Base-by-base conservation (phyloP, 2,797 vertebrate species). In the Vipera latastei region DNA sequence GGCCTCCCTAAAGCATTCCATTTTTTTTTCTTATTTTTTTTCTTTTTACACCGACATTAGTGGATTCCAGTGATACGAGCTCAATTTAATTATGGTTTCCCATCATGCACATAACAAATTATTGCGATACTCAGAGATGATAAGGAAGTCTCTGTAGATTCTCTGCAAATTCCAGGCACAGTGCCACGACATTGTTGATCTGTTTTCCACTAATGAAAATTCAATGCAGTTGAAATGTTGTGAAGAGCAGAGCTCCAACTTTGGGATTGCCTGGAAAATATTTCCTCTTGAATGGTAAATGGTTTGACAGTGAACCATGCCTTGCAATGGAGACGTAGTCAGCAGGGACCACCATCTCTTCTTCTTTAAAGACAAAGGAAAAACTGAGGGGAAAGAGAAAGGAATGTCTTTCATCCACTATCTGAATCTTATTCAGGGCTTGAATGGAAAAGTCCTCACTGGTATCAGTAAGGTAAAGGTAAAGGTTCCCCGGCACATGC, bases 91-190 rank as follows among this genome's bases (percentile, higher is more conserved):
- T 97, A 94, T 91, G 95, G 73, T 92, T 95, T 95, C 96, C 97
- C 97, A 95, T 97, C 63, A 89, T 96, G 93, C 93, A 97, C 96
- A 97, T 96, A 96, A 96, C 13, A 93, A 96, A 91, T 78, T 96
- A 96, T 96, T 96, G 96, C 95, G 97, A 96, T 94, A 93, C 89
- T 88, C 86, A 28, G 95, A 89, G 91, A 92, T 96, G 95, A 97
- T 96, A 97, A 97, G 94, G 96, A 92, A 5, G 5, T 95, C 93
- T 96, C 93, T 96, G 92, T 78, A 89, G 94, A 95, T 88, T 90
- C 69, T 94, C 56, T 92, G 44, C 69, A 95, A 94, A 96, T 97
- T 96, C 95, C 95, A 57, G 6, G 1, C 69, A 96, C 92, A 97
- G 93, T 92, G 94, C 92, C 94, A 95, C 1, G 7, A 94, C 96